Evolutionary conservation across 2,888 invertebrate genomes (phyloP).

Genomic region (Epiblema foenella): DNA sequence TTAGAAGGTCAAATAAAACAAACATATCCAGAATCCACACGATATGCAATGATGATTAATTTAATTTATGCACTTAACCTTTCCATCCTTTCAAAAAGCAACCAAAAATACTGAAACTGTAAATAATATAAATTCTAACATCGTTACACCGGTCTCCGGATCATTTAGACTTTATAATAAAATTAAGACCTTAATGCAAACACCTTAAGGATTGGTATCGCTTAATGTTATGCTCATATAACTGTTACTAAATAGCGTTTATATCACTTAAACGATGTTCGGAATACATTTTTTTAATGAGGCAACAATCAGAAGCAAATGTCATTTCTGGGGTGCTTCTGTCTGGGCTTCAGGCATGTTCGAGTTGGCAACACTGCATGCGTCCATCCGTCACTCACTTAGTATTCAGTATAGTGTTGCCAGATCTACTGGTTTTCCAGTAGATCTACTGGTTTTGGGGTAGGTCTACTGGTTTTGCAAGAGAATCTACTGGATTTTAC

Average conservation of each 20-base stretch:
- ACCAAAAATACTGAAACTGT: no score
- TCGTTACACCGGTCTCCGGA: no score
- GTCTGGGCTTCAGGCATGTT: no score
- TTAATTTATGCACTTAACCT: constrained; percentile 10
- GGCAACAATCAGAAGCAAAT: constrained; percentile 2
- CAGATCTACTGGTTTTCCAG: no score
- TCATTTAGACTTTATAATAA: neutral
- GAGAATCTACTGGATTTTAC: no score
- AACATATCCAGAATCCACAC: neutral
- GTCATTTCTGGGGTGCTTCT: no score
- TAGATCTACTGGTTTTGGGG: no score
- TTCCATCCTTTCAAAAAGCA: no score
- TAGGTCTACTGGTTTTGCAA: no score
- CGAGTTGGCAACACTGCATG: neutral
- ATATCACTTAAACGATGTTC: neutral
- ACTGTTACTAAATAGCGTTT: neutral
- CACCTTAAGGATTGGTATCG: neutral
- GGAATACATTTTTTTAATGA: neutral
- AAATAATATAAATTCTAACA: no score
- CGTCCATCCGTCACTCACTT: neutral
- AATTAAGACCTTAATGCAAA: neutral
- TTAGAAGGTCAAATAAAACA: neutral
- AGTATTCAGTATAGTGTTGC: no score
- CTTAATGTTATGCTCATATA: no score
- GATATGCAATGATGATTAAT: neutral